Conservation (phyloP, 2,888 invertebrate genomes). For the Tupiocoris notatus region DNA sequence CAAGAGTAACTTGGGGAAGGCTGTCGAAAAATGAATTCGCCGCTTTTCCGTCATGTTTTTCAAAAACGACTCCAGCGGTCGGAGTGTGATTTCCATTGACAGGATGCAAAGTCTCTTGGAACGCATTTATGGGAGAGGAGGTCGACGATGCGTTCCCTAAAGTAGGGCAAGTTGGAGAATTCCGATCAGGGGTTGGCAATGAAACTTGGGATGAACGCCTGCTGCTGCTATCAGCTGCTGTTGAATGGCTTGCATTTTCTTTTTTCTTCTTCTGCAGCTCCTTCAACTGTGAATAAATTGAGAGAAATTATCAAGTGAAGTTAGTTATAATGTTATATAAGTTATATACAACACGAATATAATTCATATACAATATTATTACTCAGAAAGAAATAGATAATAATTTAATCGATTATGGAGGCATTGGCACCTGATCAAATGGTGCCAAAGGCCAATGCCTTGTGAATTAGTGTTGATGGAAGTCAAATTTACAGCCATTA, state of each 20-base stretch:
- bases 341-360: background rate
- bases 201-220: background rate
- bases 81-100: constrained; percentile 10
- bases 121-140: background rate
- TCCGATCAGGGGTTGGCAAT: background rate
- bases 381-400: too few species aligned
- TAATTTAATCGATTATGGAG: too few species aligned
- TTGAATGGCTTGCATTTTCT: background rate
- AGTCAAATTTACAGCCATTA: too few species aligned
- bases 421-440: too few species aligned
- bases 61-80: background rate
- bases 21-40: constrained; percentile 12
- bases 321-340: background rate
- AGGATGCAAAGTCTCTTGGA: background rate
- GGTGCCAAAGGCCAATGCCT: too few species aligned
- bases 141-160: background rate
- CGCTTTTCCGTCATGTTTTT: background rate
- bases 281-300: constrained; percentile 15
- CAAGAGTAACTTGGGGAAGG: background rate
- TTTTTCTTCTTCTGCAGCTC: constrained; percentile 38
- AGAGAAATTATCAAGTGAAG: background rate
- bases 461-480: too few species aligned
- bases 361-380: background rate
- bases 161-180: background rate
- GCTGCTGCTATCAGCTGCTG: constrained; percentile 2